Base-by-base conservation (phyloP, 2,888 invertebrate species). In the Amphipoea oculea region DNA sequence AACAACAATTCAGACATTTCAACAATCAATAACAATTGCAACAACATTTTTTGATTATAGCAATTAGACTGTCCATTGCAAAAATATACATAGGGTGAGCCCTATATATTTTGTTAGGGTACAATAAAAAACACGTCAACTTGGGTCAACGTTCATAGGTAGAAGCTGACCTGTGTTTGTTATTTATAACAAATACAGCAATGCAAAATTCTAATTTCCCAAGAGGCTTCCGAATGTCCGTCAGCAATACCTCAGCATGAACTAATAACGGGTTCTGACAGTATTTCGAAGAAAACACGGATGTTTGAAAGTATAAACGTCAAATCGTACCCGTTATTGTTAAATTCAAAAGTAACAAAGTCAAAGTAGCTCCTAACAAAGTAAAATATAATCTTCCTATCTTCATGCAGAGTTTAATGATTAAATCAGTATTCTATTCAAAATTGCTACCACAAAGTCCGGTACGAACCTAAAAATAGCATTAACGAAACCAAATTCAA, bases 161-260 rank as follows among this genome's bases (percentile, higher is more conserved):
- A 65, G 36, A 63, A 65, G 42, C 45, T 68, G 17, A 74, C 40
- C 20, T 54, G 20, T 29, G 54, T 2, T 40, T 51, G 57, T 81
- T 60, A 70, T 70, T 60, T 81, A 45, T 60, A 70, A 54, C 76
- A 66, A 65, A 54, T 79, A 67, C 54, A 62, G 68, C 51, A 79
- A 60, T 40, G 11, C 40, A 17, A n/a, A 73, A 70, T 70, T 79
- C 60, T 79, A 79, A 83, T 83, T 82, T 82, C 84, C 83, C 84
- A 40, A 66, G 65, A 45, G 82, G 3, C 70, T 11, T 7, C 54
- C 45, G 63, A 57, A 65, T 70, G 54, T 79, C 40, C 29, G n/a
- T 29, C 73, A 73, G 70, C 73, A 66, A 66, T 79, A 65, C 36
- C 45, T 79, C 69, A 45, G 20, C 36, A 79, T 79, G 45, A 66